Evolutionary conservation across 2,888 invertebrate genomes (phyloP).

Genomic region (Drosophila mimetica): DNA sequence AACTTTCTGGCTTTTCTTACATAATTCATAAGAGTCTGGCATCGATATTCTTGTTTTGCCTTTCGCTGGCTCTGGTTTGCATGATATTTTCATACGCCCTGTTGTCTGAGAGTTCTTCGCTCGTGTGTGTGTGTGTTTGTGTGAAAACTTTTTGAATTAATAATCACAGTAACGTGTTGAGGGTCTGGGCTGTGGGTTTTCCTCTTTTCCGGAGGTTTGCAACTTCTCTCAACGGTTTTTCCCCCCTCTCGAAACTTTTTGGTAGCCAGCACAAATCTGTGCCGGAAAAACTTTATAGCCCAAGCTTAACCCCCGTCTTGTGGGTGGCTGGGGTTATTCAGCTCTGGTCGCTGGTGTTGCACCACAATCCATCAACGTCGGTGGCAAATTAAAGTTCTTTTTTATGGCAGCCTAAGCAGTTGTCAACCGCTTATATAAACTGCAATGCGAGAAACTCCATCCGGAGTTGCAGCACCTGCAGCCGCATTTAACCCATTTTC

Average conservation of each 20-base stretch:
- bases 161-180: conserved; percentile 48
- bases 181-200: conserved; percentile 27
- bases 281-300: conserved; percentile 33
- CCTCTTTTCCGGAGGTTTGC: conserved; percentile 7
- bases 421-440: conserved; percentile 42
- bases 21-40: conserved; percentile 29
- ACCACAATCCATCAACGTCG: conserved; percentile 53
- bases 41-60: conserved; percentile 7
- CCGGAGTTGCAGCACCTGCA: conserved; percentile 56
- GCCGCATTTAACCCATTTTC: conserved; percentile 63
- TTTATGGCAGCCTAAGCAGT: conserved; percentile 35
- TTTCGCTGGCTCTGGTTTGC: conserved; percentile 11
- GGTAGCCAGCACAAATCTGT: conserved; percentile 42
- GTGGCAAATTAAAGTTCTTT: conserved; percentile 40
- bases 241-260: conserved; percentile 28
- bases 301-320: conserved; percentile 38
- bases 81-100: conserved; percentile 22
- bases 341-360: conserved; percentile 1
- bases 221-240: conserved; percentile 5
- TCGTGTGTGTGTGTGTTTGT: conserved; percentile 16
- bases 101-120: conserved; percentile 1
- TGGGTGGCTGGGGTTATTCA: conserved; percentile 17
- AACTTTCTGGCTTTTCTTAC: conserved; percentile 24
- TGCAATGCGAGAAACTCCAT: conserved; percentile 25
- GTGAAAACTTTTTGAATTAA: conserved; percentile 54